These are phyloP conservation scores for Sesamia inferens DNA, from an alignment of 2,888 invertebrate species.

Conservation along the genomic window DNA sequence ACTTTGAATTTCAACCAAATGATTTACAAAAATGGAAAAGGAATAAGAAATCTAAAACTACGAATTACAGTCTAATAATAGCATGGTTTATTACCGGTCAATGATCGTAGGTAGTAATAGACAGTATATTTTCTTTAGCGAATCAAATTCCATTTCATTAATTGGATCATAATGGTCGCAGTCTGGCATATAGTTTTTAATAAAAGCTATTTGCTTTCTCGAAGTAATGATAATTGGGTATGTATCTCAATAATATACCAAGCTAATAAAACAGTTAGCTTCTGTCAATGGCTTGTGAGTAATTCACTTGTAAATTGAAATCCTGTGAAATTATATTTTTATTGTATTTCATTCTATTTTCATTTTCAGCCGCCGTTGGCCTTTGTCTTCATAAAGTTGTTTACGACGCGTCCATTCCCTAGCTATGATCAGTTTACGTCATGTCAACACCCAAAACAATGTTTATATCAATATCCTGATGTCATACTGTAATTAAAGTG, in stretches of 20 bases:
- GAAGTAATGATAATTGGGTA: constrained; percentile 22
- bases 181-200: constrained; percentile 18
- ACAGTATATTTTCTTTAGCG: constrained; percentile 38
- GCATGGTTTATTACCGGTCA: constrained; percentile 38
- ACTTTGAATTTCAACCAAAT: constrained; percentile 15
- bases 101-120: constrained; percentile 35
- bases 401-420: constrained; percentile 43
- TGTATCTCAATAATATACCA: constrained; percentile 5
- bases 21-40: constrained; percentile 1
- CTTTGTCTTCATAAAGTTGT: constrained; percentile 36
- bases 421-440: constrained; percentile 32
- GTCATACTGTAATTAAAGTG: constrained; percentile 4
- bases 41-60: constrained; percentile 15
- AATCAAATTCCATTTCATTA: constrained; percentile 67
- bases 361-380: neutral
- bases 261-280: constrained; percentile 16
- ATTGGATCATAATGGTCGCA: constrained; percentile 64
- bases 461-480: constrained; percentile 25
- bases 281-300: neutral
- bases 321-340: constrained; percentile 12
- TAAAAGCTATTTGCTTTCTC: constrained; percentile 30
- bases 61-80: constrained; percentile 33
- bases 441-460: constrained; percentile 31
- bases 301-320: neutral
- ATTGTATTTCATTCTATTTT: constrained; percentile 3